A percentile compares a stretch with the other conserved stretches of the same genome.
phyloP scores from a whole-genome alignment of 2,797 vertebrate genomes.

The Neosalanx taihuensis region DNA sequence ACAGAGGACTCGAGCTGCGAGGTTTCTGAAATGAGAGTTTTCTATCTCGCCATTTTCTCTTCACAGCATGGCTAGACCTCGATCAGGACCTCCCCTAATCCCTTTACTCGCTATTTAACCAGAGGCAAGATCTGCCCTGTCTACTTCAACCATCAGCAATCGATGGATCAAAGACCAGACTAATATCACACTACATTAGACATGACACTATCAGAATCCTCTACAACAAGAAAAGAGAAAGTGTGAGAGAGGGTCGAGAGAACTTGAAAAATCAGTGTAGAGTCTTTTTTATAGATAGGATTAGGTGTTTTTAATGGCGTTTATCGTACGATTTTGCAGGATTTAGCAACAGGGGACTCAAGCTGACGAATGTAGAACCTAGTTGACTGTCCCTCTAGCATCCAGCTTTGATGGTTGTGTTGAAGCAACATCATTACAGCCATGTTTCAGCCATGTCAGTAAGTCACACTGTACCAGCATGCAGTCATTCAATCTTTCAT shows the following conservation, averaged over 20 bases:
- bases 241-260: background rate
- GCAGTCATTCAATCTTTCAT: no score
- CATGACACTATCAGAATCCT: conserved; percentile 8
- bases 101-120: conserved; percentile 61
- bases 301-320: background rate
- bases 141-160: conserved; percentile 43
- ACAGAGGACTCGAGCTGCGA: background rate
- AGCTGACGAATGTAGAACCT: background rate
- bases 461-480: background rate
- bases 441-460: background rate
- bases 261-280: background rate
- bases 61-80: conserved; percentile 27
- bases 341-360: background rate
- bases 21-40: conserved; percentile 27
- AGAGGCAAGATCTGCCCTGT: conserved; percentile 39
- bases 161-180: conserved; percentile 52
- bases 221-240: conserved; percentile 10
- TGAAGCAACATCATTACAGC: background rate
- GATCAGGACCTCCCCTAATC: conserved; percentile 54
- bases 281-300: background rate
- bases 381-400: background rate
- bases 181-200: conserved; percentile 28
- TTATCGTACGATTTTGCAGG: conserved; percentile 3
- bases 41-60: conserved; percentile 16
- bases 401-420: background rate